Conservation (phyloP, 2,888 invertebrate genomes). For the Ditula angustiorana region DNA sequence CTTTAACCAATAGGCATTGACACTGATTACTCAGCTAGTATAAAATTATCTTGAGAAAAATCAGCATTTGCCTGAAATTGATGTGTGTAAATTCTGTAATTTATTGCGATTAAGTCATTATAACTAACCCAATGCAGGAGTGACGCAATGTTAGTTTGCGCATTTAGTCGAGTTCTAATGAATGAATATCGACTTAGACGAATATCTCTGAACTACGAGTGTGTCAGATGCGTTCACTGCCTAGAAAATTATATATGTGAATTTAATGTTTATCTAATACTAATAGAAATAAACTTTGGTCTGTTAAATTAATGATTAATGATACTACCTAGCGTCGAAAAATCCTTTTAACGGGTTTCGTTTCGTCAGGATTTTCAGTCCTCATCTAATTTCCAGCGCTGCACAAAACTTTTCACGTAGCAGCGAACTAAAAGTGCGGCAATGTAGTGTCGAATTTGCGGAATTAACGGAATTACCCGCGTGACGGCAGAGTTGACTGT, state of each 20-base stretch:
- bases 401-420: conserved; percentile 30
- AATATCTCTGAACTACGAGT: conserved; percentile 44
- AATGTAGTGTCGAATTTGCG: conserved; percentile 38
- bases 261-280: not conserved
- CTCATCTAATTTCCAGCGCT: conserved; percentile 30
- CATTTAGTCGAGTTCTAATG: conserved; percentile 49
- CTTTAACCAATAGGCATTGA: conserved; percentile 12
- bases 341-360: conserved; percentile 7
- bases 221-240: not conserved
- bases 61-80: not conserved
- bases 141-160: conserved; percentile 46
- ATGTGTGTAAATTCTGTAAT: conserved; percentile 2
- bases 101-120: conserved; percentile 13
- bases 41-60: conserved; percentile 2
- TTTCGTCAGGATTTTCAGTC: conserved; percentile 33
- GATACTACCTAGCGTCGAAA: conserved; percentile 49
- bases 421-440: conserved; percentile 24
- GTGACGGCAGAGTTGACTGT: conserved; percentile 35
- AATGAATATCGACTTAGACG: conserved; percentile 61
- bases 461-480: conserved; percentile 35
- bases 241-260: not conserved
- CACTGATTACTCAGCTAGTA: conserved; percentile 9
- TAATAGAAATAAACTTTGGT: too few species aligned
- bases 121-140: conserved; percentile 32
- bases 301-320: conserved; percentile 52